phyloP scores from a whole-genome alignment of 2,888 invertebrate genomes.

The Pocota personata region DNA sequence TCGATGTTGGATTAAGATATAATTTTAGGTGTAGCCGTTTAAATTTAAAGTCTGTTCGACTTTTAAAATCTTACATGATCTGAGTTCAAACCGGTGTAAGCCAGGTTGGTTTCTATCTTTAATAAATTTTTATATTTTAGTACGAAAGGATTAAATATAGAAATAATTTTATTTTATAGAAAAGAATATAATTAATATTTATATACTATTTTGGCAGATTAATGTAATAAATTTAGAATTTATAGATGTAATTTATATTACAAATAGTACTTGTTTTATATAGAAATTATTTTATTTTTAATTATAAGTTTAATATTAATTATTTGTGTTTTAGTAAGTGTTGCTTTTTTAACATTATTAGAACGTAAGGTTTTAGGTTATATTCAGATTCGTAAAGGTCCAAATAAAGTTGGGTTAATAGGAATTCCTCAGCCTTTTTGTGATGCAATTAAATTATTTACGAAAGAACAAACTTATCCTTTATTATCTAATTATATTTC shows the following conservation, averaged over 20 bases:
- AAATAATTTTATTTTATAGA: conserved; percentile 82
- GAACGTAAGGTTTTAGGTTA: too few species aligned
- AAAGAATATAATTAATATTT: conserved; percentile 77
- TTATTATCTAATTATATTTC: conserved; percentile 85
- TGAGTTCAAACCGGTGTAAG: conserved; percentile 94
- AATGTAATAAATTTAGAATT: conserved; percentile 89
- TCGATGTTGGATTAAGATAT: conserved; percentile 94
- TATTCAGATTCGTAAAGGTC: too few species aligned
- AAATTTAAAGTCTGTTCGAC: conserved; percentile 89
- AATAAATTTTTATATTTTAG: conserved; percentile 85
- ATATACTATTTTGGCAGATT: conserved; percentile 86
- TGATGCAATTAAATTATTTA: too few species aligned
- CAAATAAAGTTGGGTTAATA: too few species aligned
- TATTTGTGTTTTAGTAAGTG: conserved; percentile 86
- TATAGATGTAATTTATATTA: conserved; percentile 85
- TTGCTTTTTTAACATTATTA: conserved; percentile 88
- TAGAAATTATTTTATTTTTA: conserved; percentile 83
- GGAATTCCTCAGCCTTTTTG: too few species aligned
- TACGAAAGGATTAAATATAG: conserved; percentile 90
- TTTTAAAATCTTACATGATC: conserved; percentile 93
- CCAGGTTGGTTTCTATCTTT: conserved; percentile 94
- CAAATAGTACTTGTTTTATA: conserved; percentile 84
- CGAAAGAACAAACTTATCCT: conserved; percentile 86
- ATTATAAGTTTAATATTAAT: conserved; percentile 84
- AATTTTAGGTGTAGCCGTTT: conserved; percentile 87